A percentile compares a stretch with the other conserved stretches of the same genome.
Conservation (phyloP, 2,113 vertebrate genomes). For the Rhadina sibilatrix region DNA sequence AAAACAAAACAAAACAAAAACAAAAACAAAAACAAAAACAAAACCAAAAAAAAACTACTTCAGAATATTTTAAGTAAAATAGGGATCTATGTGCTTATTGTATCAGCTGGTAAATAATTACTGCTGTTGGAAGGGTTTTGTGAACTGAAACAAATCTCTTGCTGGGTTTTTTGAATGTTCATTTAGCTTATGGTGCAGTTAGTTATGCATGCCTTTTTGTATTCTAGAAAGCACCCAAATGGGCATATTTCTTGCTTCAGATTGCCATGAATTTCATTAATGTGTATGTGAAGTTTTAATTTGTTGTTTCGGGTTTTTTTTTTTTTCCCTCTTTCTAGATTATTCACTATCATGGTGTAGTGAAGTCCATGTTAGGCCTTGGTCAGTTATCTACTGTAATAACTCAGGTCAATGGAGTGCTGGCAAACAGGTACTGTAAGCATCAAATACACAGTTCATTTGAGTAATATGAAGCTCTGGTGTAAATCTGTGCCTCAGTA, state of each 20-base stretch:
- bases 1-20: no score
- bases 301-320: background rate
- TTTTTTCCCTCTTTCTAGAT: conserved; percentile 76
- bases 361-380: conserved; percentile 96
- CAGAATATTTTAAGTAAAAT: background rate
- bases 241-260: background rate
- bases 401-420: conserved; percentile 94
- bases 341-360: conserved; percentile 93
- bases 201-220: background rate
- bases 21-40: no score
- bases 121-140: background rate
- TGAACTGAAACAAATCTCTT: background rate
- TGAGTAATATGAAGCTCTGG: background rate
- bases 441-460: background rate
- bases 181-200: background rate
- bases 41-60: background rate
- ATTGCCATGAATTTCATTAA: background rate
- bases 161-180: background rate
- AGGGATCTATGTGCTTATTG: background rate
- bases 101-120: background rate
- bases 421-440: conserved; percentile 86
- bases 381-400: conserved; percentile 96
- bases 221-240: background rate
- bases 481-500: background rate
- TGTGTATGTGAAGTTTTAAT: background rate